Evolutionary conservation across 2,888 invertebrate genomes (phyloP).

Genomic region (Drosophila putrida): DNA sequence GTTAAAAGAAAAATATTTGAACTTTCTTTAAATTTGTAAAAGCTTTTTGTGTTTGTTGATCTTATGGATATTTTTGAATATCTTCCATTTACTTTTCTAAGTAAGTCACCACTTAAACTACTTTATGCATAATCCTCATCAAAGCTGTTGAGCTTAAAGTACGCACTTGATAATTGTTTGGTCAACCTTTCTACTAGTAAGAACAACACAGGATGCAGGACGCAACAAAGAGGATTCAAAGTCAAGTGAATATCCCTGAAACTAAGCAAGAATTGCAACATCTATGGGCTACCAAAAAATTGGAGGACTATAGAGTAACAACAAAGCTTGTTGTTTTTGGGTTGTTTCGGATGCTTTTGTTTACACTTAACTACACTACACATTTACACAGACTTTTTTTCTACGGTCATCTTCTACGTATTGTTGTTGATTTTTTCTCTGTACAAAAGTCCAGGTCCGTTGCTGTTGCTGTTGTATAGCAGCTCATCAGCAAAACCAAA

Average conservation of each 20-base stretch:
- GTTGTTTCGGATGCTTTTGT: constrained; percentile 56
- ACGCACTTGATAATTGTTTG: constrained; percentile 7
- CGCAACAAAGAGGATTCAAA: neutral
- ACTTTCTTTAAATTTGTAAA: no score
- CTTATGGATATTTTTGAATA: neutral
- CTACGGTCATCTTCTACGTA: constrained; percentile 8
- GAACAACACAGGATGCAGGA: neutral
- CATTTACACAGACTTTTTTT: constrained; percentile 18
- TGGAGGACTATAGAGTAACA: constrained; percentile 30
- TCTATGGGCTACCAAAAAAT: constrained; percentile 4
- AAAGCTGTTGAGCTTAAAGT: neutral
- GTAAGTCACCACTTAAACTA: neutral
- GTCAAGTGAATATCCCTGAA: constrained; percentile 5
- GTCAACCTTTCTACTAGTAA: neutral
- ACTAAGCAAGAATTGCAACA: constrained; percentile 46
- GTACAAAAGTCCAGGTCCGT: constrained; percentile 44
- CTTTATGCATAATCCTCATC: neutral
- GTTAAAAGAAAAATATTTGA: no score
- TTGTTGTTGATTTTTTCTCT: constrained; percentile 3
- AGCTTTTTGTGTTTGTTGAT: no score
- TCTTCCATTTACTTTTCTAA: neutral
- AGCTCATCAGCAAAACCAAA: constrained; percentile 28
- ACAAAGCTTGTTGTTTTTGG: constrained; percentile 40
- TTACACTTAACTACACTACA: constrained; percentile 55
- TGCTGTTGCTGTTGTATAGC: constrained; percentile 9